Percentiles rank a stretch among this genome's conserved stretches.
These are phyloP conservation scores for Poicephalus meyeri DNA, from an alignment of 2,113 vertebrate species.

Conservation along the genomic window DNA sequence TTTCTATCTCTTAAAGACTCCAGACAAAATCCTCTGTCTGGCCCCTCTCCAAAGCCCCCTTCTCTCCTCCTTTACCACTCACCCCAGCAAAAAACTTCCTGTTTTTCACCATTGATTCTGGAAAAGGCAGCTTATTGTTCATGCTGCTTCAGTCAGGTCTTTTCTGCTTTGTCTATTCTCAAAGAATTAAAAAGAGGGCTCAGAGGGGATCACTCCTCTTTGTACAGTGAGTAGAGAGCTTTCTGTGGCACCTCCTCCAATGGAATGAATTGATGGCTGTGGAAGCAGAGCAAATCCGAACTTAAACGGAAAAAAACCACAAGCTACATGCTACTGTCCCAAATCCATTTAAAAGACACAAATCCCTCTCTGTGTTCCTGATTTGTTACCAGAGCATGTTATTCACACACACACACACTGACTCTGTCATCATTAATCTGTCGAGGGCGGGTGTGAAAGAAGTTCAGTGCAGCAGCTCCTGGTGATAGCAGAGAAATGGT, in stretches of 20 bases:
- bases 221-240: not conserved
- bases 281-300: not conserved
- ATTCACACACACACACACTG: not conserved
- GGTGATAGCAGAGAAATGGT: not conserved
- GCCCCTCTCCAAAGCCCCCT: not conserved
- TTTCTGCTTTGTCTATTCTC: slow-evolving; percentile 23
- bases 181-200: slow-evolving; percentile 1
- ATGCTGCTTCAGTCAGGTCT: not conserved
- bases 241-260: not conserved
- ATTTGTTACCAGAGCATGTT: not conserved
- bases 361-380: not conserved
- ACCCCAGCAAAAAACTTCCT: not conserved
- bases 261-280: not conserved
- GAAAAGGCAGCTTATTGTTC: not conserved
- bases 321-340: not conserved
- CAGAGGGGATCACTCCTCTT: slow-evolving; percentile 7
- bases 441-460: not conserved
- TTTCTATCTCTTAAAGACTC: not conserved
- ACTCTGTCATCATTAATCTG: not conserved
- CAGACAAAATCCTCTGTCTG: not conserved
- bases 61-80: not conserved
- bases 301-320: not conserved
- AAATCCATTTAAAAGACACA: not conserved
- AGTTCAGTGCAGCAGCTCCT: not conserved
- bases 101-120: not conserved